Base-by-base conservation (phyloP, 2,888 invertebrate species). In the Quadriops clusia region DNA sequence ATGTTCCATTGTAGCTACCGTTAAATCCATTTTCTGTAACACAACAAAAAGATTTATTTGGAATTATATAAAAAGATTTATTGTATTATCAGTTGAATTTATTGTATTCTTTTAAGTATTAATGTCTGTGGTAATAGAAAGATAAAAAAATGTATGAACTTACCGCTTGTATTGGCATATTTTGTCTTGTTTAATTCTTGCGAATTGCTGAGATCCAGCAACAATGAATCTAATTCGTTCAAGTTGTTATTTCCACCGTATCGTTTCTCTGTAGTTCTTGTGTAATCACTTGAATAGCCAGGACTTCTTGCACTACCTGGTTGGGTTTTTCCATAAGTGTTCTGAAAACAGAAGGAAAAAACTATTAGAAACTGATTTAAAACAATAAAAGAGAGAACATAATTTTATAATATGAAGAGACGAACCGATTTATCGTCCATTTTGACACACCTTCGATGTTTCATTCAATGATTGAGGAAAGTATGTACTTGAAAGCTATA, bases 131-230 rank as follows among this genome's bases (percentile, higher is more conserved):
- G n/a, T 2, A 5, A 7, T 26, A 20, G 20, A 34, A 18, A 28
- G 23, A 30, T 6, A 28, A 28, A 34, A 11, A 32, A 31, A 13
- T 27, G 21, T 17, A 5, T n/a, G 16, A 18, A 36, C 30, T 41
- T 35, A 53, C 56, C 56, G 43, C 39, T 42, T 32, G 50, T 53
- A 38, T 56, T 69, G 41, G 49, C 53, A 52, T 77, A 78, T 36
- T 71, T 68, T 13, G 39, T 32, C 8, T 40, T 36, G 27, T 45
- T 43, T 13, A 45, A 30, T 18, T 47, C 46, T 31, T 38, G 38
- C 1, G 82, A 81, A 55, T 78, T 82, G 65, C 90, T 91, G 45
- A 95, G 69, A 58, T 94, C 94, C 54, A 90, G 83, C 33, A 95
- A 68, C 30, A 95, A 68, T 9, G 82, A 85, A 60, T 95, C 94